These are phyloP conservation scores for Calidris pugnax DNA, from an alignment of 2,113 vertebrate genomes.

Conservation along the genomic window DNA sequence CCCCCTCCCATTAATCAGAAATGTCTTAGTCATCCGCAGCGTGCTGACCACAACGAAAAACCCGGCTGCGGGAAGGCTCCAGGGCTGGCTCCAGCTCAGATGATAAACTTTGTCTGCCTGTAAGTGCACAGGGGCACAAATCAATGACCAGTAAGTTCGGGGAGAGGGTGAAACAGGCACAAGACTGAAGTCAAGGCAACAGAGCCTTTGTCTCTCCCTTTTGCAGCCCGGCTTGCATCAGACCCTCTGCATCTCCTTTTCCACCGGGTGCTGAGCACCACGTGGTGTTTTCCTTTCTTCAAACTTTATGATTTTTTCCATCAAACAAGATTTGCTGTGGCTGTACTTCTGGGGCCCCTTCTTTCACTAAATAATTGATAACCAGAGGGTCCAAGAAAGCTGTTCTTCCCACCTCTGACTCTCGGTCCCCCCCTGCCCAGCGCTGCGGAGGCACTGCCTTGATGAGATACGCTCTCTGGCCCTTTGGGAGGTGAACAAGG, in stretches of 20 bases:
- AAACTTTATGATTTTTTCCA: rapidly evolving
- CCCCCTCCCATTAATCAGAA: not conserved
- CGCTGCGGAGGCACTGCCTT: rapidly evolving
- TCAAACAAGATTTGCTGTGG: not conserved
- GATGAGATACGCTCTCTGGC: rapidly evolving
- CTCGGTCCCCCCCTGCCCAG: no score
- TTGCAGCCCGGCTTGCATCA: rapidly evolving
- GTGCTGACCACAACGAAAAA: not conserved
- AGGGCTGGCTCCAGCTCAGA: not conserved
- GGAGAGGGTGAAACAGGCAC: not conserved
- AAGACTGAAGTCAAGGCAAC: not conserved
- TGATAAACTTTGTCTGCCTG: not conserved
- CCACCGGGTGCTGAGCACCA: not conserved
- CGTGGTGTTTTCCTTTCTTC: not conserved
- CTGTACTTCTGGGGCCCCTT: not conserved
- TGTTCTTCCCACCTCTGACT: not conserved
- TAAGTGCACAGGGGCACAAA: not conserved
- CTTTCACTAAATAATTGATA: not conserved
- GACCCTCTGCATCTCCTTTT: not conserved
- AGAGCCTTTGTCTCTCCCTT: not conserved
- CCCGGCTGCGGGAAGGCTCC: not conserved
- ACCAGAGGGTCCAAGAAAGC: not conserved
- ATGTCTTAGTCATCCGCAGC: not conserved
- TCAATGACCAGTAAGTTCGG: not conserved
- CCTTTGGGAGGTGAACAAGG: not conserved